Percentiles rank a stretch among this genome's conserved stretches.
phyloP scores from a whole-genome alignment of 2,113 vertebrate species.

The Anguilla rostrata region DNA sequence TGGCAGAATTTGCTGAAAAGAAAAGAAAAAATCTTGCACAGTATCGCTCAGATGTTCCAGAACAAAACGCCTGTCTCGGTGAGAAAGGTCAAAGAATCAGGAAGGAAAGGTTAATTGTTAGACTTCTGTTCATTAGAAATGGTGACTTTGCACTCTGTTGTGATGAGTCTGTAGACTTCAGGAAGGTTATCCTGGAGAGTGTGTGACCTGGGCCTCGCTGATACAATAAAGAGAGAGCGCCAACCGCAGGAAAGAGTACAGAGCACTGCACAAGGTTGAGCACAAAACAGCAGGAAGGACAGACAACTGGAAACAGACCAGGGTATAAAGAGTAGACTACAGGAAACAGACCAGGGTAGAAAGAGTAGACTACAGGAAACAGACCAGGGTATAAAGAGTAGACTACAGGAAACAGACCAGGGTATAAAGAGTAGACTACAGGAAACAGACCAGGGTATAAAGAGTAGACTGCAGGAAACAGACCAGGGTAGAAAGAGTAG shows the following conservation, averaged over 20 bases:
- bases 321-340: no score
- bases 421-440: no score
- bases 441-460: no score
- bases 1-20: conserved; percentile 11
- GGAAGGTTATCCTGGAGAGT: neutral
- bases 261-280: no score
- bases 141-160: neutral
- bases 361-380: no score
- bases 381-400: no score
- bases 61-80: conserved; percentile 21
- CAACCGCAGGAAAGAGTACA: neutral
- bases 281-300: no score
- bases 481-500: no score
- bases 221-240: neutral
- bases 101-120: conserved; percentile 37
- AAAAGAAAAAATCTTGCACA: neutral
- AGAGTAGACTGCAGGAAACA: no score
- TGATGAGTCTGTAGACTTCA: neutral
- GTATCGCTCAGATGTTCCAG: conserved; percentile 18
- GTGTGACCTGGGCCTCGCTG: conserved; percentile 1
- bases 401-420: no score
- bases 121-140: conserved; percentile 21
- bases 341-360: no score
- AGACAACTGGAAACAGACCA: no score
- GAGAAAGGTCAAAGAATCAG: conserved; percentile 35